Base-by-base conservation (phyloP, 2,888 invertebrate genomes). In the Charanyca ferruginea region DNA sequence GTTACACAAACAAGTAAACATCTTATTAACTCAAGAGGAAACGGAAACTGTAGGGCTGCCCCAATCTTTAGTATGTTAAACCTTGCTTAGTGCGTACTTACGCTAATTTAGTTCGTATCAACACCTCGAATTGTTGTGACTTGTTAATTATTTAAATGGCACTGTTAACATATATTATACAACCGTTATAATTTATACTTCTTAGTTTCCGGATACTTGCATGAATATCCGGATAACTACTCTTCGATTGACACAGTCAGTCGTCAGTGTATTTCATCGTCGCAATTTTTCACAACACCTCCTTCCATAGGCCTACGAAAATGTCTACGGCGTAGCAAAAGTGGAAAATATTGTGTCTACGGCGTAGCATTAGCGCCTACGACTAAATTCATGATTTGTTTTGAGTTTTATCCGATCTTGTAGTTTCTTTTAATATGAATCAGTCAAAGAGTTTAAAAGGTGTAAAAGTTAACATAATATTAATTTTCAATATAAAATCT, bases 271-370 rank as follows among this genome's bases (percentile, higher is more conserved):
- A 9, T 32, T 38, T 2, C 1, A 11, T 38, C 35, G 13, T 38
- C 35, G 4, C 16, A 38, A 3, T 2, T 11, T 35, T 6, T 38
- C 13, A 13, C 16, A 13, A 38, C 13, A 38, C 28, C 4, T 32
- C 7, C 5, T 2, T 45, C n/a, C 23, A 54, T 44, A 32, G 54
- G 16, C 5, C 22, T 2, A 38, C 45, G 20, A 11, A 25, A n/a
- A 32, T 5, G n/a, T 38, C 57, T 54, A 61, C 61, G 61, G 32
- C 61, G 61, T 61, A 61, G 61, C 55, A 7, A 13, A 49, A 9
- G 1, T 48, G 11, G 8, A 13, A 18, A 42, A 42, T 18, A 20
- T 18, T n/a, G 7, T 6, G 32, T 23, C 61, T 57, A 62, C 58
- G 61, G n/a, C 57, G 57, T 61, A 61, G 61, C 45, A 7, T 16